A percentile compares a stretch with the other conserved stretches of the same genome.
Evolutionary conservation across 2,888 invertebrate species (phyloP).

Genomic region (Eilema griseolum): DNA sequence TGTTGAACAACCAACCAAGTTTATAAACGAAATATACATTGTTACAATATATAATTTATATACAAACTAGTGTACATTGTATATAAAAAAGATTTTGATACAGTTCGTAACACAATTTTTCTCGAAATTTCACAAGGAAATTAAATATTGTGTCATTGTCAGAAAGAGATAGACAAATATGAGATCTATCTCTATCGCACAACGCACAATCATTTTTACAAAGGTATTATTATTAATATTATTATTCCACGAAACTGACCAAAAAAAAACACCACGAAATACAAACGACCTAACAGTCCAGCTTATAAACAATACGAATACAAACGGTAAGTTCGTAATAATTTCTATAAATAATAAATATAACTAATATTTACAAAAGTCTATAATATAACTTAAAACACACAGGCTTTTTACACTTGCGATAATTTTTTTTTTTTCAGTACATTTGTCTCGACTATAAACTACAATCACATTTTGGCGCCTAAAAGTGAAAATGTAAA

Average conservation of each 20-base stretch:
- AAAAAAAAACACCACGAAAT: constrained; percentile 7
- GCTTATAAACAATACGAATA: constrained; percentile 47
- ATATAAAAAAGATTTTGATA: constrained; percentile 57
- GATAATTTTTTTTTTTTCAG: background rate
- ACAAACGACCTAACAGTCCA: constrained; percentile 44
- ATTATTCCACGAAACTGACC: constrained; percentile 32
- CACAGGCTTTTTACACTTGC: constrained; percentile 19
- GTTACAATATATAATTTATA: constrained; percentile 63
- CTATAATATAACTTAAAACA: constrained; percentile 37
- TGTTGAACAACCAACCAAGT: constrained; percentile 16
- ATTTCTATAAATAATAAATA: constrained; percentile 46
- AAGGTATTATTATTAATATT: constrained; percentile 3
- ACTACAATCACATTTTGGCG: constrained; percentile 11
- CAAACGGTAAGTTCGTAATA: constrained; percentile 29
- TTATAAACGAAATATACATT: constrained; percentile 40
- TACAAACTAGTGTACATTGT: constrained; percentile 79
- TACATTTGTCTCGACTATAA: constrained; percentile 1
- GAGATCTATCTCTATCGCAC: constrained; percentile 22
- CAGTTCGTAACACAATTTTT: constrained; percentile 19
- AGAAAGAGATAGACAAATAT: constrained; percentile 29
- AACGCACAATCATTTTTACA: constrained; percentile 9
- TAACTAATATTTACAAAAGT: constrained; percentile 53
- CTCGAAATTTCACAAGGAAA: constrained; percentile 12
- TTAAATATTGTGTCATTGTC: background rate
- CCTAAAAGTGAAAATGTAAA: constrained; percentile 4